These are phyloP conservation scores for Python bivittatus DNA, from an alignment of 2,113 vertebrate species.

Conservation along the genomic window DNA sequence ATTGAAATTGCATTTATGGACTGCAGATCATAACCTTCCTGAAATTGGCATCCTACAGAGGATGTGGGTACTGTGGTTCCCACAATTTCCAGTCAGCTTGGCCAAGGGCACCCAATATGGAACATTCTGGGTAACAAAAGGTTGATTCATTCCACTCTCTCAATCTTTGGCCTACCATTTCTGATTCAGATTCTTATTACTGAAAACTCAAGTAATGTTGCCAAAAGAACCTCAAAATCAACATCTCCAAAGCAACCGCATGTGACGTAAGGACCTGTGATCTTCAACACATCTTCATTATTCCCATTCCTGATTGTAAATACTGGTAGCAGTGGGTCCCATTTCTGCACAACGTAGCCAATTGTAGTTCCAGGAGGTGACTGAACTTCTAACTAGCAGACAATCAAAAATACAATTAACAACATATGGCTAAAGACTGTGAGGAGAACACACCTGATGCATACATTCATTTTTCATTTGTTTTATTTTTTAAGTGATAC, in stretches of 20 bases:
- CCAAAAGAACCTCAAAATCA: constrained; percentile 79
- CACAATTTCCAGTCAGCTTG: neutral
- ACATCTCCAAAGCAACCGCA: constrained; percentile 80
- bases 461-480: neutral
- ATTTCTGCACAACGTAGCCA: constrained; percentile 79
- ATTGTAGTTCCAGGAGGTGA: constrained; percentile 77
- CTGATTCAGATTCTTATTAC: constrained; percentile 17
- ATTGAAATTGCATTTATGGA: neutral
- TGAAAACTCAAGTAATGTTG: constrained; percentile 12
- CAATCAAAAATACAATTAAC: constrained; percentile 15
- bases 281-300: constrained; percentile 79
- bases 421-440: neutral
- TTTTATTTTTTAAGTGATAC: neutral
- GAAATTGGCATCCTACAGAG: neutral
- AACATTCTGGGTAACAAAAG: neutral
- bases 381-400: constrained; percentile 79
- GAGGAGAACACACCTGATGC: neutral
- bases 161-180: constrained; percentile 7
- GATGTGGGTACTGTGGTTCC: neutral
- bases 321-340: constrained; percentile 80
- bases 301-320: constrained; percentile 79
- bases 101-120: neutral
- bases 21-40: neutral
- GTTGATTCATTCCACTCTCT: neutral
- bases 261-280: constrained; percentile 75